Evolutionary conservation across 2,888 invertebrate species (phyloP).

Genomic region (Papilio demoleus): DNA sequence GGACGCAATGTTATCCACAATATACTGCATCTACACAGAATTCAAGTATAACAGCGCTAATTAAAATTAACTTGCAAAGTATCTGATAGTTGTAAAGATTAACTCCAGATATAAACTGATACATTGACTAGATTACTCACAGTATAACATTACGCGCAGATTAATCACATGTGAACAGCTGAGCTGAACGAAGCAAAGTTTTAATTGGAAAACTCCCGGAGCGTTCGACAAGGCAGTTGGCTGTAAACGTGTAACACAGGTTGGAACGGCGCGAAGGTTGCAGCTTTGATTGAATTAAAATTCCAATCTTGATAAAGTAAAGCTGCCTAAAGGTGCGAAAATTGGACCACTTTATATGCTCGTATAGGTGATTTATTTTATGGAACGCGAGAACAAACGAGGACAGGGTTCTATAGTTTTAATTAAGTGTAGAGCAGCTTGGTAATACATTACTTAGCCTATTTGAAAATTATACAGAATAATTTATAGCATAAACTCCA

Average conservation of each 20-base stretch:
- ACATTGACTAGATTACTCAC: slow-evolving; percentile 36
- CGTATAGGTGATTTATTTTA: slow-evolving; percentile 13
- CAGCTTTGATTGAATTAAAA: slow-evolving; percentile 38
- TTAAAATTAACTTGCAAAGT: background rate
- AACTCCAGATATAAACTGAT: slow-evolving; percentile 7
- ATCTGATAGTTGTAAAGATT: slow-evolving; percentile 21
- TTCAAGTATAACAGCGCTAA: background rate
- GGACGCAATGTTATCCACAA: background rate
- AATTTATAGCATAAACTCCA: background rate
- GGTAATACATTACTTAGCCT: background rate
- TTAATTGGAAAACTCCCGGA: slow-evolving; percentile 40
- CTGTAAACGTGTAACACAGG: slow-evolving; percentile 30
- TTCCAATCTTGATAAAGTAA: slow-evolving; percentile 22
- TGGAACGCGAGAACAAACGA: background rate
- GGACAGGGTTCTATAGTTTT: background rate
- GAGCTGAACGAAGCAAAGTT: slow-evolving; percentile 39
- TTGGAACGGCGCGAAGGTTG: slow-evolving; percentile 18
- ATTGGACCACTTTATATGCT: slow-evolving; percentile 13
- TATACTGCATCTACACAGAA: background rate
- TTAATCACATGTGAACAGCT: slow-evolving; percentile 40
- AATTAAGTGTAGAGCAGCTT: background rate
- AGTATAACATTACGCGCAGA: slow-evolving; percentile 37
- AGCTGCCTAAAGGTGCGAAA: slow-evolving; percentile 16
- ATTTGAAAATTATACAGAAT: background rate
- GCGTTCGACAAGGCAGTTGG: slow-evolving; percentile 32